These are phyloP conservation scores for Aethes cnicana DNA, from an alignment of 2,888 invertebrate genomes.

Conservation along the genomic window DNA sequence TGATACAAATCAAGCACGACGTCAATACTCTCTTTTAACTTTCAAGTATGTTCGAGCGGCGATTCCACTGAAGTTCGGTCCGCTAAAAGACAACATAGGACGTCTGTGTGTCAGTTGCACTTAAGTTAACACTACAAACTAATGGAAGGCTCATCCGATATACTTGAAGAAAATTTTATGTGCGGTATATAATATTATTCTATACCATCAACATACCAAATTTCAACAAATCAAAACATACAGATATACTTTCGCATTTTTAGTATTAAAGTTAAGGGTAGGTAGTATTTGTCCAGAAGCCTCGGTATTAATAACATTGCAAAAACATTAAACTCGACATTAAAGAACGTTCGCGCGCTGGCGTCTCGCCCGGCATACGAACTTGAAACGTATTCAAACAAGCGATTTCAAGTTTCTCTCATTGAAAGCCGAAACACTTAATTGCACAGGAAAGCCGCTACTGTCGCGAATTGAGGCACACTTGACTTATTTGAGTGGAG, in stretches of 20 bases:
- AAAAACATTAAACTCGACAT: neutral
- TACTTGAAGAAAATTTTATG: too few relatives aligned
- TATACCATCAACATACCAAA: too few relatives aligned
- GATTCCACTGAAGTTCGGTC: constrained; percentile 13
- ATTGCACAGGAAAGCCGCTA: constrained; percentile 54
- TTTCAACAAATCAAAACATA: too few relatives aligned
- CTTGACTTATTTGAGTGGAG: constrained; percentile 55
- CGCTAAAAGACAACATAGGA: constrained; percentile 12
- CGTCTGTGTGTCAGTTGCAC: constrained; percentile 21
- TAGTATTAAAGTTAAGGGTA: too few relatives aligned
- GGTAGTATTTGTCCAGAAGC: too few relatives aligned
- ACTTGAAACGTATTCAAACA: constrained; percentile 52
- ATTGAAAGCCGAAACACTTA: constrained; percentile 65
- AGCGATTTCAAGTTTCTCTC: constrained; percentile 57
- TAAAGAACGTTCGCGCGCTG: neutral
- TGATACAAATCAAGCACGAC: constrained; percentile 1
- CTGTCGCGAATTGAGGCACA: constrained; percentile 44
- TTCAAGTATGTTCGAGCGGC: constrained; percentile 18
- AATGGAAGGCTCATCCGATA: too few relatives aligned
- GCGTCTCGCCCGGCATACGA: constrained; percentile 39
- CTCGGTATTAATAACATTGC: too few relatives aligned
- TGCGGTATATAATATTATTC: too few relatives aligned
- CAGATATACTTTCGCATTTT: too few relatives aligned
- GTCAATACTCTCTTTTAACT: constrained; percentile 15
- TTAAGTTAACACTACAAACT: constrained; percentile 18